phyloP scores from a whole-genome alignment of 2,888 invertebrate species.

The Drosophila kanekoi region DNA sequence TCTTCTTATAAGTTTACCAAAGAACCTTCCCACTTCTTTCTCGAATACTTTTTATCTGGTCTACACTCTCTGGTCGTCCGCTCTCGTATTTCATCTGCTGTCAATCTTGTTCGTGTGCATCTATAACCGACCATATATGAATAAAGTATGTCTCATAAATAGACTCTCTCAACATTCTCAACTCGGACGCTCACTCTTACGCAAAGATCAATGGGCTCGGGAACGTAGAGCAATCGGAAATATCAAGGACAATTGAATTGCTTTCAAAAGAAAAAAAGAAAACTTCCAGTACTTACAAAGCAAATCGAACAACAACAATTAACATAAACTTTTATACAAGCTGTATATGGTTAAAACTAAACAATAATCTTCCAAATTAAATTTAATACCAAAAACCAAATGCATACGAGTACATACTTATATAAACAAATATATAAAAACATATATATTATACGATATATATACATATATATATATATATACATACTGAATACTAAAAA shows the following conservation, averaged over 20 bases:
- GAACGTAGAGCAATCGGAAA: constrained; percentile 21
- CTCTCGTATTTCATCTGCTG: background rate
- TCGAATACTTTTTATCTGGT: background rate
- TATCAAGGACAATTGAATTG: constrained; percentile 9
- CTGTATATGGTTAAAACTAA: constrained; percentile 67
- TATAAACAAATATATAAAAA: constrained; percentile 19
- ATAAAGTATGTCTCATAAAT: background rate
- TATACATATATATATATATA: constrained; percentile 32
- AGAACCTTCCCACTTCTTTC: background rate
- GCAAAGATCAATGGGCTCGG: constrained; percentile 20
- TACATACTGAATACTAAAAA: constrained; percentile 28
- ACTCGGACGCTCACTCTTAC: constrained; percentile 19
- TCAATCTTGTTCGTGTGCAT: constrained; percentile 1
- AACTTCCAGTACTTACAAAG: constrained; percentile 52
- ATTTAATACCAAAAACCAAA: constrained; percentile 41
- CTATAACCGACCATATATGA: constrained; percentile 4
- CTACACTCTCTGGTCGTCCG: too few species aligned
- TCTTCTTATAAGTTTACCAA: background rate
- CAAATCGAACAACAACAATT: constrained; percentile 17
- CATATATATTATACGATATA: constrained; percentile 32
- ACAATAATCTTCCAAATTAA: constrained; percentile 76
- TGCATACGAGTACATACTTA: constrained; percentile 46
- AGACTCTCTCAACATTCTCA: constrained; percentile 6
- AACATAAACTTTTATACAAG: constrained; percentile 59
- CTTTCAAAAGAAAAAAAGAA: constrained; percentile 18